Percentiles rank a stretch among this genome's conserved stretches.
Conservation (phyloP, 2,888 invertebrate species). For the Leptinotarsa tumamoca region DNA sequence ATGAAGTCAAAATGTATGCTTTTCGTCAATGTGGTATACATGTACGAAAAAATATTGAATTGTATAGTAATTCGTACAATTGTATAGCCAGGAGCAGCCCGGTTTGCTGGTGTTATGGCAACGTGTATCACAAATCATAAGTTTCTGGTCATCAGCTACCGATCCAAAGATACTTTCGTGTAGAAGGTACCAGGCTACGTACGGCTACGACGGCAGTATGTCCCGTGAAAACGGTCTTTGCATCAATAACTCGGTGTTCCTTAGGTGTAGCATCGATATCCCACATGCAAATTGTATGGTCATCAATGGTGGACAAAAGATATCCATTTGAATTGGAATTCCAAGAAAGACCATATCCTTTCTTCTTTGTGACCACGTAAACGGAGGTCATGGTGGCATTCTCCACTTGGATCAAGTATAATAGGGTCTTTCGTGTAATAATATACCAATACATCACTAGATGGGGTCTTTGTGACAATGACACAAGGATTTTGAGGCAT, state of each 20-base stretch:
- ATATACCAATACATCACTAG: conserved; percentile 98
- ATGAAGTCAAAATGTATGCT: too few relatives aligned
- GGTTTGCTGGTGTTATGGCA: conserved; percentile 97
- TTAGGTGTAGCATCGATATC: conserved; percentile 97
- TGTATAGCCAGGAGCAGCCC: too few relatives aligned
- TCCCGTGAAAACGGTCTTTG: conserved; percentile 94
- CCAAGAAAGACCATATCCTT: conserved; percentile 98
- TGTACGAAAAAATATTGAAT: too few relatives aligned
- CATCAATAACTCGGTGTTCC: conserved; percentile 95
- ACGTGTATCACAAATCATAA: conserved; percentile 99
- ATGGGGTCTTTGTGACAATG: conserved; percentile 99
- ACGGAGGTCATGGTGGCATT: conserved; percentile 97
- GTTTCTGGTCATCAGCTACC: conserved; percentile 98
- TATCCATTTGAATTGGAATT: conserved; percentile 98
- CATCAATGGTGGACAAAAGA: conserved; percentile 94
- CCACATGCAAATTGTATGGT: conserved; percentile 99
- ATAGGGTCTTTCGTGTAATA: conserved; percentile 99
- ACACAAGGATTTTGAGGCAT: conserved; percentile 99
- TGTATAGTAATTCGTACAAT: too few relatives aligned
- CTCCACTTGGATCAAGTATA: conserved; percentile 97
- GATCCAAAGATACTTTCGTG: conserved; percentile 99
- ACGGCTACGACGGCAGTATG: conserved; percentile 94
- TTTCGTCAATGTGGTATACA: too few relatives aligned
- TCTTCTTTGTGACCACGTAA: conserved; percentile 94
- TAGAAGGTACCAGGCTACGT: conserved; percentile 98